These are phyloP conservation scores for Acleris laterana DNA, from an alignment of 2,888 invertebrate species.

Conservation along the genomic window DNA sequence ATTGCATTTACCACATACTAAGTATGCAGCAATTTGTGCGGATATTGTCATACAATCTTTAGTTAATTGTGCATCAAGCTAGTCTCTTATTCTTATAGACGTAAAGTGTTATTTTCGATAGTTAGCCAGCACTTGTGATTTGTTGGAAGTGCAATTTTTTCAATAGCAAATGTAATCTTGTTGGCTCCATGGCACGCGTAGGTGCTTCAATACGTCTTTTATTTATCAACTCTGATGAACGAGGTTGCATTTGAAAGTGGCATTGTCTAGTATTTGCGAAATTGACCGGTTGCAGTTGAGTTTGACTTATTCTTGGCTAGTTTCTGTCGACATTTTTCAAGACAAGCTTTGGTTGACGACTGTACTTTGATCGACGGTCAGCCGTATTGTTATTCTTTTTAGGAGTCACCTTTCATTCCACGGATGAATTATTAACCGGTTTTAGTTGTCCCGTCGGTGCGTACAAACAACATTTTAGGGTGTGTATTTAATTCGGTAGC, in stretches of 20 bases:
- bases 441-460: no score
- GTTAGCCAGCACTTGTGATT: background rate
- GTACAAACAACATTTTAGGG: no score
- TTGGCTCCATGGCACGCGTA: conserved; percentile 22
- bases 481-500: no score
- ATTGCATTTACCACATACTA: background rate
- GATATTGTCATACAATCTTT: background rate
- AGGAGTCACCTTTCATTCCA: no score
- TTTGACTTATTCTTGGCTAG: background rate
- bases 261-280: conserved; percentile 33
- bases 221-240: conserved; percentile 31
- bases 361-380: no score
- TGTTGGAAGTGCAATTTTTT: conserved; percentile 1
- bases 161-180: conserved; percentile 9
- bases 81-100: background rate
- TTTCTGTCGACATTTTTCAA: no score
- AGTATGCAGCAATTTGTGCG: background rate
- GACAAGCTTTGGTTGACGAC: no score
- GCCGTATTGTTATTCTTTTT: no score
- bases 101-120: conserved; percentile 4
- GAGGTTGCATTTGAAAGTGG: conserved; percentile 36
- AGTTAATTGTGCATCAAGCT: background rate
- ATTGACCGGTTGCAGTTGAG: background rate
- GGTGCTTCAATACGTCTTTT: conserved; percentile 30
- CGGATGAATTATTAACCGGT: no score